Conservation (phyloP, 2,113 vertebrate genomes). For the Erythrolamprus reginae region DNA sequence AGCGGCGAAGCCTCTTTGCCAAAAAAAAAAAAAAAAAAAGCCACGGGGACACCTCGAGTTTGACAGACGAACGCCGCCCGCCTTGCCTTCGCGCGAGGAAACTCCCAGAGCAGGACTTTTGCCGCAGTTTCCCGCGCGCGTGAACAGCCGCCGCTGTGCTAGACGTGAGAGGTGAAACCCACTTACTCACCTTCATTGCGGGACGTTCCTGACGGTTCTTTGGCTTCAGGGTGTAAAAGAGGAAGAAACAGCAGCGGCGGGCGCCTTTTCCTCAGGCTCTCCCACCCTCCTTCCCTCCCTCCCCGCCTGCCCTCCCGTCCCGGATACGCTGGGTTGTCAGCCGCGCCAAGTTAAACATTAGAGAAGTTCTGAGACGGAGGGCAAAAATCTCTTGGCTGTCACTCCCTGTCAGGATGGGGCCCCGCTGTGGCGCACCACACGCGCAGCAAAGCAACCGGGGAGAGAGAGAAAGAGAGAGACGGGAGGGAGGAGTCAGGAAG, state of each 20-base stretch:
- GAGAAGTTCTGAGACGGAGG: not conserved
- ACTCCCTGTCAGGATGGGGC: not conserved
- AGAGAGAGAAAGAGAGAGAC: too few species aligned
- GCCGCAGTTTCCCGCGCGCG: not conserved
- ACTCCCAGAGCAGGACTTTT: not conserved
- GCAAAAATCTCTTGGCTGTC: not conserved
- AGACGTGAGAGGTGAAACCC: not conserved
- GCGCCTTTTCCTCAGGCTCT: not conserved
- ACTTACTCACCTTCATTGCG: constrained; percentile 62
- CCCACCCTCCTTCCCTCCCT: not conserved
- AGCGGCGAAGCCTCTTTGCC: not conserved
- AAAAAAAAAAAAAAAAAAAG: too few species aligned
- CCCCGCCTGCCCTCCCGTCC: not conserved
- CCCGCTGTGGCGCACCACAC: not conserved
- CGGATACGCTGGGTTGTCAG: not conserved
- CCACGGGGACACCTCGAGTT: not conserved
- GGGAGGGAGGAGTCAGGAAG: not conserved
- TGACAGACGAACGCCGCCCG: not conserved
- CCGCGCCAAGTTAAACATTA: not conserved
- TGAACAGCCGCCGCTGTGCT: not conserved
- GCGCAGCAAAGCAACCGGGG: not conserved
- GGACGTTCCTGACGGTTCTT: not conserved
- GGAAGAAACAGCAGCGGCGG: not conserved
- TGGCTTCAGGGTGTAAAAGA: not conserved
- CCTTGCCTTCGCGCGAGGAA: not conserved